Evolutionary conservation across 1,140 invertebrate species (phyloP).

Genomic region (Polypedilum vanderplanki): DNA sequence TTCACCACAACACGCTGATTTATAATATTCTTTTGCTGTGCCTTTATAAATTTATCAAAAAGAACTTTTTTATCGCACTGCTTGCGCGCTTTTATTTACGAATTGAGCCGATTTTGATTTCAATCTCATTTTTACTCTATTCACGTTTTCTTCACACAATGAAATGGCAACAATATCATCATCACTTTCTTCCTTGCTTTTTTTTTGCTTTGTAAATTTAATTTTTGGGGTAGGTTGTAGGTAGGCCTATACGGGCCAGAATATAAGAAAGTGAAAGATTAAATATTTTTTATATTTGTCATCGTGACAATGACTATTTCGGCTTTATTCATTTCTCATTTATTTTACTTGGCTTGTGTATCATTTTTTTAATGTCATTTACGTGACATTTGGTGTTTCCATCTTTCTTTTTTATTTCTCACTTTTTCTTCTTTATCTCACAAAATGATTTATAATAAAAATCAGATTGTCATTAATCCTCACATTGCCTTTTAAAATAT

Average conservation of each 20-base stretch:
- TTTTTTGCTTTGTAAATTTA: too few relatives aligned
- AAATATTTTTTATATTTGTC: background rate
- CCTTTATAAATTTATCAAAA: background rate
- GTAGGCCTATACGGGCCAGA: background rate
- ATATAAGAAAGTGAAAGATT: background rate
- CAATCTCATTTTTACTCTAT: background rate
- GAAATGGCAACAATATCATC: background rate
- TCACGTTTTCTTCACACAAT: background rate
- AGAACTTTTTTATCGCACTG: background rate
- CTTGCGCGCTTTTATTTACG: background rate
- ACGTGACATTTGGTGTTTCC: conserved; percentile 2
- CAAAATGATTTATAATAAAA: too few relatives aligned
- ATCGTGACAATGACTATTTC: conserved; percentile 13
- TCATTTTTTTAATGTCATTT: conserved; percentile 14
- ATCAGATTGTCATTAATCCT: too few relatives aligned
- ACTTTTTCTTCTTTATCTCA: too few relatives aligned
- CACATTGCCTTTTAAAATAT: too few relatives aligned
- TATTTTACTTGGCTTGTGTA: background rate
- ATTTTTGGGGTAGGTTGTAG: background rate
- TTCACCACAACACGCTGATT: background rate
- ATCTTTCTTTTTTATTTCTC: background rate
- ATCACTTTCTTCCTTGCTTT: background rate
- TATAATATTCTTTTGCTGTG: too few relatives aligned
- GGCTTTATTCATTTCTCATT: background rate
- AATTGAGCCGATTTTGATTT: too few relatives aligned